A percentile compares a stretch with the other conserved stretches of the same genome.
Conservation (phyloP, 2,797 vertebrate genomes). For the Denticeps clupeoides region DNA sequence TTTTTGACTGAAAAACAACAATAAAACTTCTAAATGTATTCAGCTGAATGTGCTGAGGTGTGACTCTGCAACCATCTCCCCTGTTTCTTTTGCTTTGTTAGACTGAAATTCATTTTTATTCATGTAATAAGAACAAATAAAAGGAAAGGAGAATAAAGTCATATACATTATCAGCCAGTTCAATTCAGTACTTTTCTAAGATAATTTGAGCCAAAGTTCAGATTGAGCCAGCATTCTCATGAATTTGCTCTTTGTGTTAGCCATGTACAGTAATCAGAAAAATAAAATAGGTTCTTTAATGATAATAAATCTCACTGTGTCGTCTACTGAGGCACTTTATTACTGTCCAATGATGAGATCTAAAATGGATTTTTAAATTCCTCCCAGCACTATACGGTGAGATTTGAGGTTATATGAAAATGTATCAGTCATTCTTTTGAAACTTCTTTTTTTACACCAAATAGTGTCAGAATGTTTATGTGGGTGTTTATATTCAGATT, state of each 20-base stretch:
- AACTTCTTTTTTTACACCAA: no score
- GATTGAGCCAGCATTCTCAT: conserved; percentile 37
- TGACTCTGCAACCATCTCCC: neutral
- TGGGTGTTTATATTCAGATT: neutral
- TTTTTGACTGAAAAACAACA: no score
- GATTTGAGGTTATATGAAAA: no score
- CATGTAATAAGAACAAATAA: conserved; percentile 17
- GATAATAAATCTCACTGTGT: conserved; percentile 39
- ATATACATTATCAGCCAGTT: conserved; percentile 20
- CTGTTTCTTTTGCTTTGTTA: neutral
- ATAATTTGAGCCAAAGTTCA: conserved; percentile 26
- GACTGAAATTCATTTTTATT: no score
- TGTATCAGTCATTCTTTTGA: no score
- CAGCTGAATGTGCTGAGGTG: neutral
- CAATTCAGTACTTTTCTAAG: conserved; percentile 20
- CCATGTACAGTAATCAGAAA: conserved; percentile 34
- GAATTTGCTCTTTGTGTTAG: conserved; percentile 40
- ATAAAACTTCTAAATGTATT: neutral
- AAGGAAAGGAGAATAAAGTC: conserved; percentile 8
- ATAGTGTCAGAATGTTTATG: conserved; percentile 1
- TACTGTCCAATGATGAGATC: conserved; percentile 27
- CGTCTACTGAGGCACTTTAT: conserved; percentile 31
- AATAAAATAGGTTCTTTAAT: conserved; percentile 35
- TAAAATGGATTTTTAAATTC: conserved; percentile 26
- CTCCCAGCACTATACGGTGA: conserved; percentile 7